Evolutionary conservation across 2,113 vertebrate species (phyloP).

Genomic region (Chiloscyllium plagiosum): DNA sequence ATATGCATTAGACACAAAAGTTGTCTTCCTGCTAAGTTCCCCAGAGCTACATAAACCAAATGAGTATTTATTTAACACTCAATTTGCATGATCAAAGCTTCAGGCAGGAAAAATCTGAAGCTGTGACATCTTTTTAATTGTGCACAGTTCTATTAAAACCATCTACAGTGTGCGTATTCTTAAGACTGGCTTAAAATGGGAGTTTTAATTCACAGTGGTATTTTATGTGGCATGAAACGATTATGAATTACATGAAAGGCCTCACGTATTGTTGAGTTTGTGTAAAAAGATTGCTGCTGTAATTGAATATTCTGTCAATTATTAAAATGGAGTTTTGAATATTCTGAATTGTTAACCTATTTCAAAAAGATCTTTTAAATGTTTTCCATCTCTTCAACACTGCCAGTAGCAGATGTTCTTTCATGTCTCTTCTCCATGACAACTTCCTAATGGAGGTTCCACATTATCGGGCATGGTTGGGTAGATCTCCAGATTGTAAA

Average conservation of each 20-base stretch:
- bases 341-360: conserved; percentile 8
- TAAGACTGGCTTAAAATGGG: background rate
- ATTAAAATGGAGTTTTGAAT: conserved; percentile 23
- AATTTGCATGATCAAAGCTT: conserved; percentile 33
- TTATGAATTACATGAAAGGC: conserved; percentile 2
- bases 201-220: conserved; percentile 5
- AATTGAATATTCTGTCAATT: conserved; percentile 29
- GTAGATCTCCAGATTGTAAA: background rate
- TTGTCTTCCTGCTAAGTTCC: background rate
- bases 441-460: background rate
- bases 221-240: background rate
- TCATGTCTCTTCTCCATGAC: background rate
- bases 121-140: conserved; percentile 28
- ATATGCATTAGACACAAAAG: background rate
- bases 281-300: background rate
- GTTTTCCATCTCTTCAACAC: background rate
- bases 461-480: background rate
- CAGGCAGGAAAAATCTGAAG: conserved; percentile 6
- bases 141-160: conserved; percentile 28
- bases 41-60: conserved; percentile 4
- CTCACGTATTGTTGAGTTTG: conserved; percentile 1
- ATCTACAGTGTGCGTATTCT: background rate
- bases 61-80: conserved; percentile 32
- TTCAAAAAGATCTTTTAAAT: background rate
- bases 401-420: background rate